phyloP scores from a whole-genome alignment of 2,888 invertebrate genomes.

The Neria commutata region DNA sequence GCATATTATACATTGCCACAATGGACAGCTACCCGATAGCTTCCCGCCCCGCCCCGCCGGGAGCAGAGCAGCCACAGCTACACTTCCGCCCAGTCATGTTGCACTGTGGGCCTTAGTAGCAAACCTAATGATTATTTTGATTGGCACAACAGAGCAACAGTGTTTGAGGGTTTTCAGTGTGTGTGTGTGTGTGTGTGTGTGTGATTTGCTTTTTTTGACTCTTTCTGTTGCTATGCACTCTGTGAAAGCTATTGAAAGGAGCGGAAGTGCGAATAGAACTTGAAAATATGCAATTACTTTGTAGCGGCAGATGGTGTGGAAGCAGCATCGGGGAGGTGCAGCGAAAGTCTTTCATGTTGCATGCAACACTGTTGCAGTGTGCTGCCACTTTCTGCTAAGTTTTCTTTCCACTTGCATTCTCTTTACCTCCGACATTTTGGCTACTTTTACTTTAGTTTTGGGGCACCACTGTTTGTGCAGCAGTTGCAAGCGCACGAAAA shows the following conservation, averaged over 20 bases:
- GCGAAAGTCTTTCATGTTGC: too few relatives aligned
- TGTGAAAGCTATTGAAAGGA: background rate
- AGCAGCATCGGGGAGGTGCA: too few relatives aligned
- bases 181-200: background rate
- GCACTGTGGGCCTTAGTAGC: background rate
- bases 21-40: background rate
- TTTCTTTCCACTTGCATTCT: background rate
- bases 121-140: constrained; percentile 9
- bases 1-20: too few relatives aligned
- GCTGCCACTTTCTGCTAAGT: background rate
- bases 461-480: background rate
- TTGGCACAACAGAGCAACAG: background rate
- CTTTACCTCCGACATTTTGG: background rate
- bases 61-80: too few relatives aligned
- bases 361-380: background rate
- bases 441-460: background rate
- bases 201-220: background rate
- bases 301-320: too few relatives aligned
- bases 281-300: constrained; percentile 48
- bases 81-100: background rate
- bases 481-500: constrained; percentile 40
- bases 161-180: background rate
- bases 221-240: background rate
- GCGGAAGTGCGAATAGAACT: constrained; percentile 30
- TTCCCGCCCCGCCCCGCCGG: background rate